Conservation (phyloP, 2,113 vertebrate genomes). For the Azemiops feae region DNA sequence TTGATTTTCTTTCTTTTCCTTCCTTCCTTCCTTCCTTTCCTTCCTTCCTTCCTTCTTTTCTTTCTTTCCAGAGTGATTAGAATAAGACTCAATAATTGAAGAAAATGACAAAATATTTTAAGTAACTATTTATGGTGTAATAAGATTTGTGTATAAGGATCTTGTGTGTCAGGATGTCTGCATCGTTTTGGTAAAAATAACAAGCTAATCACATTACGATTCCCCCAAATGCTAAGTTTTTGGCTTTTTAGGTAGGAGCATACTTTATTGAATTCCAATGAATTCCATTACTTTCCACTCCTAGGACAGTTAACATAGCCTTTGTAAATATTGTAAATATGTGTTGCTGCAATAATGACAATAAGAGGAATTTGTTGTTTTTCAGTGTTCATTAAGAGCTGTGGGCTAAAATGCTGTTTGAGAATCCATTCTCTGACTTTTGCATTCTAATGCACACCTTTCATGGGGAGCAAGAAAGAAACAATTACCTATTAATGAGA, state of each 20-base stretch:
- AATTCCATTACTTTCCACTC: background rate
- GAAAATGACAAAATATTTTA: background rate
- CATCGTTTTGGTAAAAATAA: background rate
- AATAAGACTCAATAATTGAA: background rate
- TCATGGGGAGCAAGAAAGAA: background rate
- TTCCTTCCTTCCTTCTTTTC: background rate
- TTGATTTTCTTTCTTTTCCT: background rate
- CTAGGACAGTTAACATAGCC: background rate
- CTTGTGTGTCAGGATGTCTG: background rate
- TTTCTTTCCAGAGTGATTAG: background rate
- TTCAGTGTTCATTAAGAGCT: background rate
- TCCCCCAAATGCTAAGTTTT: background rate
- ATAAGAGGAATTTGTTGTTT: background rate
- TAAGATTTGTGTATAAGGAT: background rate
- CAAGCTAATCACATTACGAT: background rate
- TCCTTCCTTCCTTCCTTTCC: background rate
- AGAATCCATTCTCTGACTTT: background rate
- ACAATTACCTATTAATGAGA: background rate
- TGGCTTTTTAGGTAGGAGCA: background rate
- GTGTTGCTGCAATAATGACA: background rate
- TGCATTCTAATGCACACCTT: background rate
- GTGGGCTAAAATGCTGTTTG: background rate
- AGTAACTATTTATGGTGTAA: background rate
- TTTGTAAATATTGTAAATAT: background rate
- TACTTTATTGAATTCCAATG: background rate